phyloP scores from a whole-genome alignment of 2,797 vertebrate species.

The Poecile montanus region DNA sequence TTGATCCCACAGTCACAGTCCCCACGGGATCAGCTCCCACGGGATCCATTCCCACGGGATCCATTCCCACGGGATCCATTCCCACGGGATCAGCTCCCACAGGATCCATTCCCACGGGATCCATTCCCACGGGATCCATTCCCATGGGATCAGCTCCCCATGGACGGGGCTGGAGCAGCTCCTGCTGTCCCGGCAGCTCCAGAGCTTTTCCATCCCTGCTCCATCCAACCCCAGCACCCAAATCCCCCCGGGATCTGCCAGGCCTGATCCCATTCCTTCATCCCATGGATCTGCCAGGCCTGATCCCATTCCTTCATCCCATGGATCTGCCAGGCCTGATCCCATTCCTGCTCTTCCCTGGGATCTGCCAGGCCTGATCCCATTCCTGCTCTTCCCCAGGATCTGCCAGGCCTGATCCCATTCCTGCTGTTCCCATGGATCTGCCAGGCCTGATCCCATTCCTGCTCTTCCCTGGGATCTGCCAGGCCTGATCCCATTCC shows the following conservation, averaged over 20 bases:
- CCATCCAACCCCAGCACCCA: fast-evolving
- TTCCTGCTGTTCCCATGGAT: not conserved
- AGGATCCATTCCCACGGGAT: too few species aligned
- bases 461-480: not conserved
- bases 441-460: not conserved
- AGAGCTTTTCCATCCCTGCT: not conserved
- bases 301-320: not conserved
- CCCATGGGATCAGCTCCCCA: fast-evolving
- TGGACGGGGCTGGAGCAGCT: not conserved
- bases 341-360: not conserved
- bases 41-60: too few species aligned
- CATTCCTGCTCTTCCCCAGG: not conserved
- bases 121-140: too few species aligned
- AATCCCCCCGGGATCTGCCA: not conserved
- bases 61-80: too few species aligned
- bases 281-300: not conserved
- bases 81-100: too few species aligned
- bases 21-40: too few species aligned
- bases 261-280: not conserved
- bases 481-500: not conserved
- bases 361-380: not conserved
- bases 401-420: not conserved
- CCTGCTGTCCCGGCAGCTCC: not conserved
- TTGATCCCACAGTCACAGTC: too few species aligned
- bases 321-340: not conserved